phyloP scores from a whole-genome alignment of 1,140 invertebrate species.

The Papilio polyxenes region DNA sequence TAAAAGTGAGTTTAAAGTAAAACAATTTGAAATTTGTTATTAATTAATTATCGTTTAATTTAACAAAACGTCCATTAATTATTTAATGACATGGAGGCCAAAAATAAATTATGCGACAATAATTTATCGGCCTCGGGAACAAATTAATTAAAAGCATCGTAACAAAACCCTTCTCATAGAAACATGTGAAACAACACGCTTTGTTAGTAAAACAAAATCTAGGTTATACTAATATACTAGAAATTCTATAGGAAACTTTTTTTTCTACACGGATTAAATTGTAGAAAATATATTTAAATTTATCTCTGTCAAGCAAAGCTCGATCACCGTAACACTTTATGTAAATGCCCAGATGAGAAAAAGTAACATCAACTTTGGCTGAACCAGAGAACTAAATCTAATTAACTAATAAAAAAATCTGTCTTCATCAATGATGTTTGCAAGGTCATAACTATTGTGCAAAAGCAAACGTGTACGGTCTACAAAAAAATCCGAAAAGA shows the following conservation, averaged over 20 bases:
- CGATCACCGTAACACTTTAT: no score
- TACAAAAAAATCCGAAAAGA: no score
- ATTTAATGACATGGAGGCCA: constrained; percentile 45
- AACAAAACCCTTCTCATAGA: neutral
- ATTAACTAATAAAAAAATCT: no score
- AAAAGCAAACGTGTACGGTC: no score
- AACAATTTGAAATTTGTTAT: constrained; percentile 39
- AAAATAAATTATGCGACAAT: constrained; percentile 48
- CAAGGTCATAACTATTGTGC: no score
- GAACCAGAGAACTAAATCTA: no score
- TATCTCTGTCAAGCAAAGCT: neutral
- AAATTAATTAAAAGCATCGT: constrained; percentile 48
- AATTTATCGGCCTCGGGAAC: constrained; percentile 43
- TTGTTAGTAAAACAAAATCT: constrained; percentile 11
- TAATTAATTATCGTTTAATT: constrained; percentile 44
- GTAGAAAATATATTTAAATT: neutral
- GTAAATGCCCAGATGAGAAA: no score
- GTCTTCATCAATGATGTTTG: no score
- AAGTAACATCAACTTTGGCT: no score
- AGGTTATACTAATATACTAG: constrained; percentile 2
- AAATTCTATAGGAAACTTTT: neutral
- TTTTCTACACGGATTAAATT: neutral
- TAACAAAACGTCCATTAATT: constrained; percentile 49
- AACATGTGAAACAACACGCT: constrained; percentile 14
- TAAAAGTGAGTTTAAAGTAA: constrained; percentile 21